Percentiles rank a stretch among this genome's conserved stretches.
Evolutionary conservation across 2,797 vertebrate species (phyloP).

Genomic region (Columba guinea): DNA sequence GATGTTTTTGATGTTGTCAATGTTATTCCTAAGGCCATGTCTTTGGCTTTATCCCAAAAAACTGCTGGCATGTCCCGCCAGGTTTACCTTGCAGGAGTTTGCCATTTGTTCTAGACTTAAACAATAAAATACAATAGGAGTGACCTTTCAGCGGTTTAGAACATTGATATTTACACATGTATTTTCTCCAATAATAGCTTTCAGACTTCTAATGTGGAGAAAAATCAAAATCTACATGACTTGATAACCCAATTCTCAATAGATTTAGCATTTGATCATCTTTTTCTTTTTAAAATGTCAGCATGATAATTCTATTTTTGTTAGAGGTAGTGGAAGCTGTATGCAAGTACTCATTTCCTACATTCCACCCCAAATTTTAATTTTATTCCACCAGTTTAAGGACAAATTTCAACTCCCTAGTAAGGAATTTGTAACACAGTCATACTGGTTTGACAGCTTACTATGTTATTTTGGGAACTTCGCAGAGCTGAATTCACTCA

Average conservation of each 20-base stretch:
- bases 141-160: neutral
- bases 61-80: neutral
- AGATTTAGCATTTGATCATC: neutral
- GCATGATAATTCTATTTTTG: conserved; percentile 11
- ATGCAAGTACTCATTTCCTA: neutral
- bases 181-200: neutral
- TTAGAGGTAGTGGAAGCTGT: neutral
- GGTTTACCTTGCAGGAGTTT: neutral
- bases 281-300: neutral
- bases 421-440: conserved; percentile 12
- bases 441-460: conserved; percentile 19
- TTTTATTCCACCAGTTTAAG: neutral
- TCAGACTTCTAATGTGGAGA: neutral
- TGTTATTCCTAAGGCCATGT: neutral
- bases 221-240: neutral
- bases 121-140: neutral
- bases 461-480: conserved; percentile 34
- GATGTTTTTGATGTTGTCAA: neutral
- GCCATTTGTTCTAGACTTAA: conserved; percentile 33
- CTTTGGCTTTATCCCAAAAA: neutral
- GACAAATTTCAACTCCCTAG: neutral
- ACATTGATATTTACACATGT: neutral
- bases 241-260: neutral
- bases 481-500: neutral
- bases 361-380: neutral